phyloP scores from a whole-genome alignment of 35 echinoderm and acorn worm species.

The Apostichopus parvimensis region DNA sequence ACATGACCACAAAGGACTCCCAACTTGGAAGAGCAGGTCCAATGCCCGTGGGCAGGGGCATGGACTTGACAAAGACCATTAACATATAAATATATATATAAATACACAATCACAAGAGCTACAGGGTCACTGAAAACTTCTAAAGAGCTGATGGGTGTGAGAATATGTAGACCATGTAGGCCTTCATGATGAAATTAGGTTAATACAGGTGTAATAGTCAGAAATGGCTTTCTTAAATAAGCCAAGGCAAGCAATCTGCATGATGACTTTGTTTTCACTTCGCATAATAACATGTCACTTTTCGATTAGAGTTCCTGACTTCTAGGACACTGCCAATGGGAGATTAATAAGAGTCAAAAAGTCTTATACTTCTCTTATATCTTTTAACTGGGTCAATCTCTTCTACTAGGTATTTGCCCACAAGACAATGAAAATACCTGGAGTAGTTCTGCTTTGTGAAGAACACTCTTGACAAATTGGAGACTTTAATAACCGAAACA shows the following conservation, averaged over 20 bases:
- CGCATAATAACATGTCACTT: conserved; percentile 34
- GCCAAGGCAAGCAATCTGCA: background rate
- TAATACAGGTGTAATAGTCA: conserved; percentile 17
- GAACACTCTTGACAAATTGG: background rate
- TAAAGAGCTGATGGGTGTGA: background rate
- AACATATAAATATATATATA: background rate
- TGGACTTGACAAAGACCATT: background rate
- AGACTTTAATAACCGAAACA: no score
- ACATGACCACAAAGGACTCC: conserved; percentile 13
- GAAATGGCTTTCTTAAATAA: background rate
- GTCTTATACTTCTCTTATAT: background rate
- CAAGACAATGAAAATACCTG: conserved; percentile 18
- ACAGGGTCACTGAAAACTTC: background rate
- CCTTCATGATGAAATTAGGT: conserved; percentile 11
- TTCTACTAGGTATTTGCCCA: background rate
- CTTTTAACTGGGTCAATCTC: background rate
- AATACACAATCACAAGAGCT: no score
- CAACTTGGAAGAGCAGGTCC: background rate
- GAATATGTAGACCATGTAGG: background rate
- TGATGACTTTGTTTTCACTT: conserved; percentile 9
- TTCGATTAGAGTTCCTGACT: background rate
- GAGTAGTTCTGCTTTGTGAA: background rate
- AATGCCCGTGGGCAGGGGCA: background rate
- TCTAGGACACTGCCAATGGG: background rate
- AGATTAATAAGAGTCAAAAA: no score